phyloP scores from a whole-genome alignment of 2,113 vertebrate species.

The Hydrolagus affinis region DNA sequence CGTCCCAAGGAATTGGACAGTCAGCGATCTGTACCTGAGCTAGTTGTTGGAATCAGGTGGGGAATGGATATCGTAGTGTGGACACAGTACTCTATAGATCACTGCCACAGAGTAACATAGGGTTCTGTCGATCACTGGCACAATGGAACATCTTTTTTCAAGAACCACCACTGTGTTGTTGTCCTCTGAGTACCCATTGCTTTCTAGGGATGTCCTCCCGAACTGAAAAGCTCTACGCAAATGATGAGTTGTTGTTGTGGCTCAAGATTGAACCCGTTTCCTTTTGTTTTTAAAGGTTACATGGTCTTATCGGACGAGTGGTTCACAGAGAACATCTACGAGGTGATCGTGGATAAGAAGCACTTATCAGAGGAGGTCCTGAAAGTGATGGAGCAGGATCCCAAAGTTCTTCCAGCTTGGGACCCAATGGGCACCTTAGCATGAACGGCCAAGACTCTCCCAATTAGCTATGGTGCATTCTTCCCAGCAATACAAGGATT shows the following conservation, averaged over 20 bases:
- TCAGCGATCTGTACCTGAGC: no score
- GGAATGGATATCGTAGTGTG: no score
- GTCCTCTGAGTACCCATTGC: background rate
- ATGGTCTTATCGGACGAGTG: constrained; percentile 94
- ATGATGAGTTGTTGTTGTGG: background rate
- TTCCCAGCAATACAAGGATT: background rate
- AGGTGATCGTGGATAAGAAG: constrained; percentile 90
- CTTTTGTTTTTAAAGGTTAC: constrained; percentile 65
- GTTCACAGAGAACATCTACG: constrained; percentile 94
- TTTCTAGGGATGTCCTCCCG: background rate
- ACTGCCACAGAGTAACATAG: no score
- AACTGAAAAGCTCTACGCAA: no score
- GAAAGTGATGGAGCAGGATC: constrained; percentile 78
- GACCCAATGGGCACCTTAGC: constrained; percentile 95
- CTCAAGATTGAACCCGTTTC: background rate
- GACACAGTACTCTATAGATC: no score
- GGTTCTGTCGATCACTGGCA: no score
- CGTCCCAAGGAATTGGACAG: no score
- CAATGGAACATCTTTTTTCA: no score
- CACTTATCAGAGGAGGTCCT: constrained; percentile 67
- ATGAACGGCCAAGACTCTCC: constrained; percentile 42
- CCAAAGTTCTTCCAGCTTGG: constrained; percentile 84
- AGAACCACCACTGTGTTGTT: no score
- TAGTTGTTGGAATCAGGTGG: no score
- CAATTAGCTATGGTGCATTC: background rate